These are phyloP conservation scores for Barypeithes pellucidus DNA, from an alignment of 2,888 invertebrate species.

Conservation along the genomic window DNA sequence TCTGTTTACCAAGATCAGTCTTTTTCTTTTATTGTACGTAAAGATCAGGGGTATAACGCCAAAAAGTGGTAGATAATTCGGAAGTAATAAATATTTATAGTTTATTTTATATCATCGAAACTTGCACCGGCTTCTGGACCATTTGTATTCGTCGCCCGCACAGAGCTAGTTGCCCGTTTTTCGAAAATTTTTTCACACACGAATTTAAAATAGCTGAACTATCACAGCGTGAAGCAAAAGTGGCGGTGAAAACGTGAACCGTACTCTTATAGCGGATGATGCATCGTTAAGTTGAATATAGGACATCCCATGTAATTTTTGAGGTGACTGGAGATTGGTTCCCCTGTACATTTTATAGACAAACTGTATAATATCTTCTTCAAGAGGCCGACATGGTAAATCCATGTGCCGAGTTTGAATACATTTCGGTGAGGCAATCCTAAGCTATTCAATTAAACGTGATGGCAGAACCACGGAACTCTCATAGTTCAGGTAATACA, in stretches of 20 bases:
- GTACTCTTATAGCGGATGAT: too few relatives aligned
- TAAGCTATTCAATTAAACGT: too few relatives aligned
- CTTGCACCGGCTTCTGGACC: neutral
- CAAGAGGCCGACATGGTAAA: too few relatives aligned
- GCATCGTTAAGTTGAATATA: too few relatives aligned
- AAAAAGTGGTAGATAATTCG: neutral
- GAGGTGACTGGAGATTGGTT: too few relatives aligned
- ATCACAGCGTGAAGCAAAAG: slow-evolving; percentile 6
- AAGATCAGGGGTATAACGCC: neutral
- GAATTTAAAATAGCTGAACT: neutral
- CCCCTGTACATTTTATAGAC: too few relatives aligned
- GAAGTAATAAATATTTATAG: neutral
- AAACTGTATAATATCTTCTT: too few relatives aligned
- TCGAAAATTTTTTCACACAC: slow-evolving; percentile 8
- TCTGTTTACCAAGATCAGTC: slow-evolving; percentile 22
- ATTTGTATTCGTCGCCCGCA: neutral
- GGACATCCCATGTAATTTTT: too few relatives aligned
- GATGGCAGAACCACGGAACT: too few relatives aligned
- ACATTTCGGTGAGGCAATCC: too few relatives aligned
- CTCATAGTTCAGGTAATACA: too few relatives aligned
- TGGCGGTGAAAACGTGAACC: neutral
- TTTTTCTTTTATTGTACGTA: neutral
- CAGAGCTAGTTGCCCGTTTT: slow-evolving; percentile 8
- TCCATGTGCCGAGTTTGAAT: too few relatives aligned
- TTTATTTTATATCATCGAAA: neutral